Conservation (phyloP, 1,140 invertebrate species). For the Meloidogyne exigua region DNA sequence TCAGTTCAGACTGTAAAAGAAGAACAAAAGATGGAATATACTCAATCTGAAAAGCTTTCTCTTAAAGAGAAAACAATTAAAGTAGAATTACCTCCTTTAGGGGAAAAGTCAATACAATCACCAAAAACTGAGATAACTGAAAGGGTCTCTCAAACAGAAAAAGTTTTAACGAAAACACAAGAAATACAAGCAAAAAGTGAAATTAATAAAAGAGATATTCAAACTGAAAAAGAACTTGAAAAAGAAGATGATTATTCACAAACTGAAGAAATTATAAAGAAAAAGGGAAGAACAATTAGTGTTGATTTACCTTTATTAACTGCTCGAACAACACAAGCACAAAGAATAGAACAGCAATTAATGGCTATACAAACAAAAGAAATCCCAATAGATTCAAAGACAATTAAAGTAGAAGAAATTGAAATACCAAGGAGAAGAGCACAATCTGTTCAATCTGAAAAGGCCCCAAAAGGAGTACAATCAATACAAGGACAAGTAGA, state of each 20-base stretch:
- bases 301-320: background rate
- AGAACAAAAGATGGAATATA: background rate
- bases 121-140: background rate
- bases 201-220: background rate
- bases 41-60: background rate
- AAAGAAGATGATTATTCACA: background rate
- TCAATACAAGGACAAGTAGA: background rate
- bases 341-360: background rate
- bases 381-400: background rate
- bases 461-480: background rate
- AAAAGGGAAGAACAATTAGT: background rate
- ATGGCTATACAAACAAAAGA: constrained; percentile 2
- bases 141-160: background rate
- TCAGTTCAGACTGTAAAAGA: background rate
- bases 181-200: background rate
- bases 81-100: background rate
- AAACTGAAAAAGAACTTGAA: background rate
- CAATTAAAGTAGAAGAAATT: constrained; percentile 1
- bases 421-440: background rate
- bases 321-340: background rate
- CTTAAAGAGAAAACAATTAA: background rate
- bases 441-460: background rate
- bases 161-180: background rate
- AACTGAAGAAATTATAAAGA: background rate
- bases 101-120: background rate